Evolutionary conservation across 2,888 invertebrate genomes (phyloP).

Genomic region (Hermaeophaga mercurialis): DNA sequence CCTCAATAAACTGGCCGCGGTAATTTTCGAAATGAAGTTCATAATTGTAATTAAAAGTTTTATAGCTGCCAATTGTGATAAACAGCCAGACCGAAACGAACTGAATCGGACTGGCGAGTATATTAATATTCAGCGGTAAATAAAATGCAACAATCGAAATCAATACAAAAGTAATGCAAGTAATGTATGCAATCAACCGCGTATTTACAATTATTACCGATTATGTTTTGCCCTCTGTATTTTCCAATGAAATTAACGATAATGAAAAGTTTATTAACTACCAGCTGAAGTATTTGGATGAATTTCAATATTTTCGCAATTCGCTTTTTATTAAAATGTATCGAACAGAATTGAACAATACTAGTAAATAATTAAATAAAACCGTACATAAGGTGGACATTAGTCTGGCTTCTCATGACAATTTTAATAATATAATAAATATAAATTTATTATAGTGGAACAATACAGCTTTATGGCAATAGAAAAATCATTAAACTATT

Average conservation of each 20-base stretch:
- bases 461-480: no score
- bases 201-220: constrained; percentile 37
- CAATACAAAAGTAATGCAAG: constrained; percentile 30
- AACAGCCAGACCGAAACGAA: not conserved
- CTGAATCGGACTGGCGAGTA: not conserved
- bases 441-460: no score
- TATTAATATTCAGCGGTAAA: constrained; percentile 19
- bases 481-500: no score
- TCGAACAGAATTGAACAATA: no score
- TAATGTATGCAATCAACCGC: constrained; percentile 35
- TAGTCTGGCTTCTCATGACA: no score
- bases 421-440: no score
- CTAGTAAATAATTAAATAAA: no score
- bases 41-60: not conserved
- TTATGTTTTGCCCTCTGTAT: constrained; percentile 28
- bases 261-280: constrained; percentile 29
- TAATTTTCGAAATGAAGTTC: not conserved
- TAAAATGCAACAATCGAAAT: constrained; percentile 32
- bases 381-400: no score
- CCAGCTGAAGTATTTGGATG: not conserved
- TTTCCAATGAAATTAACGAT: constrained; percentile 24
- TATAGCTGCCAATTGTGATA: constrained; percentile 8
- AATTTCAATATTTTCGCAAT: constrained; percentile 7
- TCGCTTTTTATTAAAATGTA: no score
- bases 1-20: no score